A percentile compares a stretch with the other conserved stretches of the same genome.
These are phyloP conservation scores for Amblyopsis hoosieri DNA, from an alignment of 2,797 vertebrate genomes.

Conservation along the genomic window DNA sequence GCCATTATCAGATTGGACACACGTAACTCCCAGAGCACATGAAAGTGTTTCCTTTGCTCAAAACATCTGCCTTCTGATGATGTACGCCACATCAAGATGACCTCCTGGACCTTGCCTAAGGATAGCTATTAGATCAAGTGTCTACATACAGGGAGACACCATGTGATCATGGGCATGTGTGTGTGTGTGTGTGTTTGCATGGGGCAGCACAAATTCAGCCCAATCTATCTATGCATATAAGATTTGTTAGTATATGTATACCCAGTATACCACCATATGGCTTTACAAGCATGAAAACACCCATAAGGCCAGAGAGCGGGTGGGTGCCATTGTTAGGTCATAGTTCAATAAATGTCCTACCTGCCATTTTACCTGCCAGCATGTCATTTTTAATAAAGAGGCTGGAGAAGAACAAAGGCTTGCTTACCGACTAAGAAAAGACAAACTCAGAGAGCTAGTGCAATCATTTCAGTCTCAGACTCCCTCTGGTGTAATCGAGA, in stretches of 20 bases:
- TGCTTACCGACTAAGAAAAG: constrained; percentile 14
- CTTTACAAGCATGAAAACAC: constrained; percentile 41
- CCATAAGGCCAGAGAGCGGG: constrained; percentile 21
- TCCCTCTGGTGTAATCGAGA: constrained; percentile 48
- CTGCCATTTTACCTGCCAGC: constrained; percentile 37
- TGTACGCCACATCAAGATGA: constrained; percentile 56
- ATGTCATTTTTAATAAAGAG: constrained; percentile 14
- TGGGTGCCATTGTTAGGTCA: constrained; percentile 49
- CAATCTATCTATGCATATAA: not conserved
- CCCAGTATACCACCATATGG: not conserved
- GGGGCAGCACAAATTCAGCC: constrained; percentile 44
- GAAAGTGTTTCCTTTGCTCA: constrained; percentile 67
- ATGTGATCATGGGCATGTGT: constrained; percentile 47
- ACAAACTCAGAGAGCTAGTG: not conserved
- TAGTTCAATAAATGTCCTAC: constrained; percentile 41
- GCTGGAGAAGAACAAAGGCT: not conserved
- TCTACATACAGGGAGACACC: constrained; percentile 27
- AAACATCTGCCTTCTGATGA: constrained; percentile 67
- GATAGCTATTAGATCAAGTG: constrained; percentile 61
- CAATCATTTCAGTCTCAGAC: not conserved
- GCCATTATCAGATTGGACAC: constrained; percentile 81
- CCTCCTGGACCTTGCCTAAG: constrained; percentile 66
- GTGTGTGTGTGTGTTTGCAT: constrained; percentile 16
- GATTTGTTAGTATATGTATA: not conserved
- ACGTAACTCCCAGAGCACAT: constrained; percentile 73